Evolutionary conservation across 2,888 invertebrate species (phyloP).

Genomic region (Amitus sp.): DNA sequence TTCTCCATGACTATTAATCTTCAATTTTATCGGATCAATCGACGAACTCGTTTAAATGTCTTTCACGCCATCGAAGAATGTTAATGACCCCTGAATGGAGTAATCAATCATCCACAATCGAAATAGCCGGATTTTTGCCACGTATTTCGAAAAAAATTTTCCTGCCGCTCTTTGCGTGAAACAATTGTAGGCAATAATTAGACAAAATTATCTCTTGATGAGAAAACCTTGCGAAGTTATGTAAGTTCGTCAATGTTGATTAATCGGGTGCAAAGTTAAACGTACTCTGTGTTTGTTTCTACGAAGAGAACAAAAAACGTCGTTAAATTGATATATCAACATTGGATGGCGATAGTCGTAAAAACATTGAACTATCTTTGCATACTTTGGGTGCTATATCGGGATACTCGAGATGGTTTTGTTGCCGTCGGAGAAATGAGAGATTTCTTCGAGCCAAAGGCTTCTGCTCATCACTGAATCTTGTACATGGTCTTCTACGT

Average conservation of each 20-base stretch:
- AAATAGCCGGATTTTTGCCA: background rate
- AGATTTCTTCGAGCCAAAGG: conserved; percentile 14
- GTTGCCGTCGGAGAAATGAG: conserved; percentile 14
- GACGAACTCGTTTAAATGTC: too few relatives aligned
- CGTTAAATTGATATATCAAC: conserved; percentile 51
- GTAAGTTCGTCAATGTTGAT: conserved; percentile 41
- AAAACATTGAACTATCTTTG: conserved; percentile 43
- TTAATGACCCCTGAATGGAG: background rate
- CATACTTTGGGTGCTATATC: conserved; percentile 13
- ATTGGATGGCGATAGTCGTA: conserved; percentile 41
- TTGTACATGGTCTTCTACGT: background rate
- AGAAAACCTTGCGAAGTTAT: conserved; percentile 1
- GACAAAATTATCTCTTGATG: conserved; percentile 6
- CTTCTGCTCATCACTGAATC: background rate
- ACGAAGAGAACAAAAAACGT: conserved; percentile 38
- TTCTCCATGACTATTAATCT: too few relatives aligned
- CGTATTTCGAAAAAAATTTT: background rate
- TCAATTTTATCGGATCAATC: conserved; percentile 4
- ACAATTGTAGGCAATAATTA: conserved; percentile 4
- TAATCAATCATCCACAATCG: background rate
- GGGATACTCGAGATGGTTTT: conserved; percentile 11
- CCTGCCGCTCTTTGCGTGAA: background rate
- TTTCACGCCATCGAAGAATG: background rate
- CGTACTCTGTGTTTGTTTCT: conserved; percentile 42
- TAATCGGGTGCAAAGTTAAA: conserved; percentile 57